A percentile compares a stretch with the other conserved stretches of the same genome.
phyloP scores from a whole-genome alignment of 2,797 vertebrate genomes.

The Gouania willdenowi region DNA sequence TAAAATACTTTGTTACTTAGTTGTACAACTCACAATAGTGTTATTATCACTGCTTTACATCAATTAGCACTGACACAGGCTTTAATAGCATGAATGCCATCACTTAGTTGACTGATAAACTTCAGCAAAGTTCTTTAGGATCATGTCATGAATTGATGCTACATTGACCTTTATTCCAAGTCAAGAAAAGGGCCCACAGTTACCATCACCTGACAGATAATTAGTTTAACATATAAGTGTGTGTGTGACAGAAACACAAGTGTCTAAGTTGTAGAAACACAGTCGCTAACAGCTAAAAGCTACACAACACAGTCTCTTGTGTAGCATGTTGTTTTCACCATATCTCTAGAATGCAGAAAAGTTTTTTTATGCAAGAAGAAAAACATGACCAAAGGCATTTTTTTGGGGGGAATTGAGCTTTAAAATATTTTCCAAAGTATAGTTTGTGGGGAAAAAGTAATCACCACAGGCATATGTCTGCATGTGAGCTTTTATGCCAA shows the following conservation, averaged over 20 bases:
- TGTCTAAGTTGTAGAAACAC: neutral
- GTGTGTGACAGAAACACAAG: constrained; percentile 2
- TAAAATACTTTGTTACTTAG: no score
- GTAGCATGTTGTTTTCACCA: neutral
- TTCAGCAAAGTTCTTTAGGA: no score
- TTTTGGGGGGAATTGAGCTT: constrained; percentile 6
- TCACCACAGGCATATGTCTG: neutral
- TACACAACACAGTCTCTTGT: neutral
- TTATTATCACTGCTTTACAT: no score
- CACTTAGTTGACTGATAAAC: no score
- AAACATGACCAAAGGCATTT: constrained; percentile 5
- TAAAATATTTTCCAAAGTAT: constrained; percentile 14
- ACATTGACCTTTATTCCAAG: no score
- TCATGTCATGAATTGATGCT: no score
- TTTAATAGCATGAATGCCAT: no score
- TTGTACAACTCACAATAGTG: no score
- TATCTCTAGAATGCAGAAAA: constrained; percentile 6
- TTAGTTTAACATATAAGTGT: constrained; percentile 22
- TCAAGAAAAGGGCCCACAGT: constrained; percentile 13
- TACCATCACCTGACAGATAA: constrained; percentile 23
- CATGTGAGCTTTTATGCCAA: constrained; percentile 6
- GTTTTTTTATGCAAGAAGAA: constrained; percentile 2
- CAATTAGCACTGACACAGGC: no score
- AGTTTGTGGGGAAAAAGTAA: neutral
- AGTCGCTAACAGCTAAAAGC: neutral